These are phyloP conservation scores for Aphelocoma californica DNA, from an alignment of 2,797 vertebrate species.

Conservation along the genomic window DNA sequence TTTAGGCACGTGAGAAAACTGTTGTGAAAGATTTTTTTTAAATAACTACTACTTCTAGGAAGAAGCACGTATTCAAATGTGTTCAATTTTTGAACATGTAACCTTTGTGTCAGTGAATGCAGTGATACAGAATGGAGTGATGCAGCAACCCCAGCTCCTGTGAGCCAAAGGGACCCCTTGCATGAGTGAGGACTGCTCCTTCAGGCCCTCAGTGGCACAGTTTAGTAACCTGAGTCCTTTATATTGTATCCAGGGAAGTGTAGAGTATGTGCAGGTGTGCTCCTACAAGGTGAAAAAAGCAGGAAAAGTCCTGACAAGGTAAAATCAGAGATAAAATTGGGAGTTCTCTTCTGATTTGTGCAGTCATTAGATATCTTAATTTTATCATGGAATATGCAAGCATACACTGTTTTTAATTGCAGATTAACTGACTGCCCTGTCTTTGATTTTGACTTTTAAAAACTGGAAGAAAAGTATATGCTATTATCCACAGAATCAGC, in stretches of 20 bases:
- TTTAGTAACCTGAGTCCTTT: slow-evolving; percentile 1
- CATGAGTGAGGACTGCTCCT: not conserved
- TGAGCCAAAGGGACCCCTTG: not conserved
- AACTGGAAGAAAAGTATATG: not conserved
- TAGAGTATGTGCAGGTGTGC: not conserved
- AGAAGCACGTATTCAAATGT: not conserved
- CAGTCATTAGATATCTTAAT: slow-evolving; percentile 52
- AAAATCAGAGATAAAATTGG: slow-evolving; percentile 41
- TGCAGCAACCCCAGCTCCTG: not conserved
- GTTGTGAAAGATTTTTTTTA: not conserved
- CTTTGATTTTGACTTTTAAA: slow-evolving; percentile 3
- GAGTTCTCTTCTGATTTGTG: slow-evolving; percentile 35
- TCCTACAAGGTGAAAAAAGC: not conserved
- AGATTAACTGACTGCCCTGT: not conserved
- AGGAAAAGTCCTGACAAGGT: slow-evolving; percentile 28
- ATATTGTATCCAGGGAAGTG: not conserved
- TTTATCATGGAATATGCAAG: not conserved
- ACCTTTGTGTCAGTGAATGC: not conserved
- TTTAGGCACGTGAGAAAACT: not conserved
- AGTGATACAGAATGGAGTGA: not conserved
- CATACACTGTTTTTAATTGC: slow-evolving; percentile 1
- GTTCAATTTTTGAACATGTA: not conserved
- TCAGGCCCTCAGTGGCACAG: not conserved
- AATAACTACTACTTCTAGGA: not conserved
- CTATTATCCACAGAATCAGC: not conserved